Conservation (phyloP, 2,113 vertebrate species). For the Chiloscyllium plagiosum region DNA sequence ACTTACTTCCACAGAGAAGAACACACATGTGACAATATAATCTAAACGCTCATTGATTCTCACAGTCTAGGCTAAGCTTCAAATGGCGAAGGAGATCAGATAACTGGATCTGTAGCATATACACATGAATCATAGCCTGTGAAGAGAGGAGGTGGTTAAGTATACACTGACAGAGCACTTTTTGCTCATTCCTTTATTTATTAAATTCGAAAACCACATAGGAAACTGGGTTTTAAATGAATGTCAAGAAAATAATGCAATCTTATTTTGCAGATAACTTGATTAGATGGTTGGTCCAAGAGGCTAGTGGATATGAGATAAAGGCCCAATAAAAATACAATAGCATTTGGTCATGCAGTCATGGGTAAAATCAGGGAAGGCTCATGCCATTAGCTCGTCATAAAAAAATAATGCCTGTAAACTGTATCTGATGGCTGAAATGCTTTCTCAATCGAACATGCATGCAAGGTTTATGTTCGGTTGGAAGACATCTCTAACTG, state of each 20-base stretch:
- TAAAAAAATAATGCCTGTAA: background rate
- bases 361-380: background rate
- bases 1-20: background rate
- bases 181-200: background rate
- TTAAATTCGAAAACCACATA: background rate
- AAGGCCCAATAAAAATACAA: background rate
- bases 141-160: background rate
- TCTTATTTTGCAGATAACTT: background rate
- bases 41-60: background rate
- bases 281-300: background rate
- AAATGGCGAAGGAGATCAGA: background rate
- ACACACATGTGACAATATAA: background rate
- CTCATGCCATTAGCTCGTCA: background rate
- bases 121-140: background rate
- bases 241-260: background rate
- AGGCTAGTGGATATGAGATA: background rate
- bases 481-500: background rate
- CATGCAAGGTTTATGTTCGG: background rate
- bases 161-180: background rate
- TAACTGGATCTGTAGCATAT: background rate
- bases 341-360: background rate
- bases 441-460: background rate
- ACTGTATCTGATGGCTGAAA: background rate
- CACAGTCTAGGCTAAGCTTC: background rate
- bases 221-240: background rate